A percentile compares a stretch with the other conserved stretches of the same genome.
These are phyloP conservation scores for Hoplodrina ambigua DNA, from an alignment of 2,888 invertebrate species.

Conservation along the genomic window DNA sequence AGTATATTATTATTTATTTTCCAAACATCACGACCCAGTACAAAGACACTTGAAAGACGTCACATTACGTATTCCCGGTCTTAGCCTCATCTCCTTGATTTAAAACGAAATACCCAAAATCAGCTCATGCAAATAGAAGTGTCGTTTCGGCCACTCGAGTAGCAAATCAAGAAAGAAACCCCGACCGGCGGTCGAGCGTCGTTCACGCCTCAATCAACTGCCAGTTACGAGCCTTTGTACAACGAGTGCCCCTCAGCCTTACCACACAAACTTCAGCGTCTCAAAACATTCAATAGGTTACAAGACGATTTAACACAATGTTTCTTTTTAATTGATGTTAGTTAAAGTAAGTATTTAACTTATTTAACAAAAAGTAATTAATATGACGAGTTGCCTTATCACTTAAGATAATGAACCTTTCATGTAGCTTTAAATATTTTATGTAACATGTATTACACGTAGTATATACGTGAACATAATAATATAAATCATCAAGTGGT, in stretches of 20 bases:
- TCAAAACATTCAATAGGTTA: slow-evolving; percentile 65
- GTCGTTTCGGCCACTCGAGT: slow-evolving; percentile 88
- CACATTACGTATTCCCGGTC: slow-evolving; percentile 62
- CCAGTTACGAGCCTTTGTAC: slow-evolving; percentile 85
- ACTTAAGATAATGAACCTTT: slow-evolving; percentile 13
- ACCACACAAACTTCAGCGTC: slow-evolving; percentile 77
- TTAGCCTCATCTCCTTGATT: slow-evolving; percentile 69
- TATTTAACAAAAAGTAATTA: slow-evolving; percentile 16
- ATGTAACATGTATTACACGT: slow-evolving; percentile 51
- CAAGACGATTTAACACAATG: slow-evolving; percentile 40
- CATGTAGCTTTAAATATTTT: slow-evolving; percentile 17
- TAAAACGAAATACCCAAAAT: slow-evolving; percentile 80
- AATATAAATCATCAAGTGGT: slow-evolving; percentile 63
- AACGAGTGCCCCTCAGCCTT: slow-evolving; percentile 77
- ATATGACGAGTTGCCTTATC: slow-evolving; percentile 2
- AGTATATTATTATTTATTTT: slow-evolving; percentile 24
- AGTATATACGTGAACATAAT: slow-evolving; percentile 46
- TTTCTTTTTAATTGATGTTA: slow-evolving; percentile 39
- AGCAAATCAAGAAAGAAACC: slow-evolving; percentile 90
- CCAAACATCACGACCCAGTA: slow-evolving; percentile 22
- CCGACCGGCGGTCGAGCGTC: slow-evolving; percentile 84
- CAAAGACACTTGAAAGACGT: slow-evolving; percentile 47
- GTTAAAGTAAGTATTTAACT: slow-evolving; percentile 12
- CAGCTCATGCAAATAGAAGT: slow-evolving; percentile 88
- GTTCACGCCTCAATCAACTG: slow-evolving; percentile 90